A percentile compares a stretch with the other conserved stretches of the same genome.
Conservation (phyloP, 2,113 vertebrate species). For the Corythornis vintsioides region DNA sequence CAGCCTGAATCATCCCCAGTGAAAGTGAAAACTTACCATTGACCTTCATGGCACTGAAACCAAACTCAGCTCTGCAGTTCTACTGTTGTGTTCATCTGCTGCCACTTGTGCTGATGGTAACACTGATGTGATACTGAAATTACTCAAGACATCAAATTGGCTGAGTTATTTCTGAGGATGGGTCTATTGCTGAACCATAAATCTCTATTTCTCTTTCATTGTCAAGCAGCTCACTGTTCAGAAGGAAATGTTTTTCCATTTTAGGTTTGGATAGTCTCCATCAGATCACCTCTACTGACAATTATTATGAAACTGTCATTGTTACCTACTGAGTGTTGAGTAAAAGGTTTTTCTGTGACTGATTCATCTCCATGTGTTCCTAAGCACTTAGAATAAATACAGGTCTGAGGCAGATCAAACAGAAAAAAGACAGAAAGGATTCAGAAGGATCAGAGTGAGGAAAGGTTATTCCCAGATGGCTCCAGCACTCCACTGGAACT, state of each 20-base stretch:
- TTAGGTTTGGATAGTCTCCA: neutral
- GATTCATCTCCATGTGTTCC: constrained; percentile 33
- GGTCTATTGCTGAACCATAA: neutral
- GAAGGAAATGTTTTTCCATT: neutral
- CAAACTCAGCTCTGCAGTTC: neutral
- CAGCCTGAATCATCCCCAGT: rapidly evolving
- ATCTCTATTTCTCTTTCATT: neutral
- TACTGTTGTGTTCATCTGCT: neutral
- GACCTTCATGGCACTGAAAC: neutral
- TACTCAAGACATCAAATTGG: neutral
- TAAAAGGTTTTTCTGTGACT: neutral
- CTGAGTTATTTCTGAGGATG: neutral
- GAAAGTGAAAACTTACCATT: neutral
- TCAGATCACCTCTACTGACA: neutral
- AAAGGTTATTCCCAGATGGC: constrained; percentile 9
- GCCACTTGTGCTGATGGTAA: neutral
- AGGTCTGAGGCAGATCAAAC: constrained; percentile 21
- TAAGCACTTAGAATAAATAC: neutral
- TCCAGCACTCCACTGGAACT: no score
- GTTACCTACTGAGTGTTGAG: neutral
- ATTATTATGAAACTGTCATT: neutral
- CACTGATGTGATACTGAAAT: neutral
- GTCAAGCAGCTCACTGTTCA: neutral
- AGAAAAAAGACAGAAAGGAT: constrained; percentile 41
- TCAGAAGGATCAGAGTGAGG: constrained; percentile 42